phyloP scores from a whole-genome alignment of 2,113 vertebrate species.

The Nibea coibor region DNA sequence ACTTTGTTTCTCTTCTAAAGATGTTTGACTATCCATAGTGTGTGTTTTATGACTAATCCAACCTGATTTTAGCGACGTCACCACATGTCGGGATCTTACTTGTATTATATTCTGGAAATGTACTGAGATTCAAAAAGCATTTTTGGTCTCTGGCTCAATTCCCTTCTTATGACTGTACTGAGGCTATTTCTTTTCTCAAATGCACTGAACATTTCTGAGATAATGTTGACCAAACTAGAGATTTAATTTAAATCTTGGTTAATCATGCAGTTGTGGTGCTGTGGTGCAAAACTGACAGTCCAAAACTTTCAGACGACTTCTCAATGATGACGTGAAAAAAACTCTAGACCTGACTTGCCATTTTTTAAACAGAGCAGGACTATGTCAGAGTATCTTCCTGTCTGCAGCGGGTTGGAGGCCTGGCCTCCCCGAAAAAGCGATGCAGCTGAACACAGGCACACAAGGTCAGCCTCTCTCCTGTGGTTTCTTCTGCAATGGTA shows the following conservation, averaged over 20 bases:
- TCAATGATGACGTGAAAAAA: not conserved
- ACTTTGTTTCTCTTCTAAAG: no score
- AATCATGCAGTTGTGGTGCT: no score
- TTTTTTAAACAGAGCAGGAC: slow-evolving; percentile 2
- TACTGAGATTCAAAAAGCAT: no score
- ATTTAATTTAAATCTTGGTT: not conserved
- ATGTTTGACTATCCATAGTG: no score
- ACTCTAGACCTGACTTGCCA: not conserved
- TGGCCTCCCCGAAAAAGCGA: slow-evolving; percentile 42
- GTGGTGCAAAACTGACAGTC: not conserved
- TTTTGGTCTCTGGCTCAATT: no score
- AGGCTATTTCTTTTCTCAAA: no score
- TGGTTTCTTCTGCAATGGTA: slow-evolving; percentile 81
- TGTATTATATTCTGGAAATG: no score
- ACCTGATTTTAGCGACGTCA: no score
- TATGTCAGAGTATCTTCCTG: slow-evolving; percentile 46
- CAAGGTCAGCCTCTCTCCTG: slow-evolving; percentile 84
- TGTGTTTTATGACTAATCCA: no score
- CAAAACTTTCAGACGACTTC: not conserved
- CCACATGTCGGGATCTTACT: no score
- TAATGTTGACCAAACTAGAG: not conserved
- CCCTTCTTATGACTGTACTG: no score
- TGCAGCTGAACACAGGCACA: slow-evolving; percentile 55
- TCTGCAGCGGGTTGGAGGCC: slow-evolving; percentile 36
- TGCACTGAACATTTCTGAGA: not conserved